phyloP scores from a whole-genome alignment of 2,113 vertebrate genomes.

The Edolisoma coerulescens region DNA sequence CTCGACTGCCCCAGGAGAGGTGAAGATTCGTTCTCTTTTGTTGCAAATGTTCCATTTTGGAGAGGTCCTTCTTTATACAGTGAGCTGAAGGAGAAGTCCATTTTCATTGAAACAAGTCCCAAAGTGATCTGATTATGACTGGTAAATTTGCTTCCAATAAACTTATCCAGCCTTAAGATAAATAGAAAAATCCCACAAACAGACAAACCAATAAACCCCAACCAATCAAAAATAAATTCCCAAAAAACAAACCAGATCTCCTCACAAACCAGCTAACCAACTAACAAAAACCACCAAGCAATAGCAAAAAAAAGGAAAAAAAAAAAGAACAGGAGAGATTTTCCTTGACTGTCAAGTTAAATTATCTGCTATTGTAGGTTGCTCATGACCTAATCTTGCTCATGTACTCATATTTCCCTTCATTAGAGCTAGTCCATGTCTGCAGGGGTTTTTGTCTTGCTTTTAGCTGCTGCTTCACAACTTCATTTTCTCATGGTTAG shows the following conservation, averaged over 20 bases:
- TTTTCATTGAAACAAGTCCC: background rate
- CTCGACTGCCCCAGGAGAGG: background rate
- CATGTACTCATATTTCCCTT: background rate
- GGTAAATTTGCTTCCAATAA: background rate
- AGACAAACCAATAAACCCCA: rapidly evolving
- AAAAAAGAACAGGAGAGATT: rapidly evolving
- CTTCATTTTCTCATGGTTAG: background rate
- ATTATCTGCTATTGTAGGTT: background rate
- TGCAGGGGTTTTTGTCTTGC: background rate
- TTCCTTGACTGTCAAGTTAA: background rate
- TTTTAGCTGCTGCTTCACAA: background rate
- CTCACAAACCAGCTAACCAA: background rate
- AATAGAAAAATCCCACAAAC: background rate
- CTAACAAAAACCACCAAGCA: rapidly evolving
- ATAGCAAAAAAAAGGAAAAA: rapidly evolving
- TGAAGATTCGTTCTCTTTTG: background rate
- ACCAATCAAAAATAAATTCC: background rate
- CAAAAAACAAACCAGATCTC: background rate
- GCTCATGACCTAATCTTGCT: background rate
- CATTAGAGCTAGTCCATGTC: background rate
- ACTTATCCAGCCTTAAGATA: background rate
- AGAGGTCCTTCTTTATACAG: background rate
- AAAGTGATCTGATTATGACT: background rate
- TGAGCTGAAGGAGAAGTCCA: background rate
- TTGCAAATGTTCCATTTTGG: background rate